A percentile compares a stretch with the other conserved stretches of the same genome.
These are phyloP conservation scores for Poecile montanus DNA, from an alignment of 2,797 vertebrate genomes.

Conservation along the genomic window DNA sequence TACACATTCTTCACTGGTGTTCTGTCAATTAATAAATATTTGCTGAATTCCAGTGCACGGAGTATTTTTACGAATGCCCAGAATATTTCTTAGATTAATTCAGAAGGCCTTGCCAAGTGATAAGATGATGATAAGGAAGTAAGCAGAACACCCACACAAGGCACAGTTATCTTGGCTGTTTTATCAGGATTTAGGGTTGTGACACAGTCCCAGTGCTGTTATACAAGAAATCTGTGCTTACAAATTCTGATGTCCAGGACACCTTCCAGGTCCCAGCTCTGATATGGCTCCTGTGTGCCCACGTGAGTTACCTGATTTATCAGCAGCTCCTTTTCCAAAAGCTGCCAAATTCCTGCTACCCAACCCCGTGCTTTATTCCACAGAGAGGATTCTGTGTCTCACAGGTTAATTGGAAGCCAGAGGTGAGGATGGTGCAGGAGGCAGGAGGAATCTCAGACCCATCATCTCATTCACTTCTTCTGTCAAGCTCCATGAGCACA, in stretches of 20 bases:
- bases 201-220: background rate
- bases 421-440: background rate
- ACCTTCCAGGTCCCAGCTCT: background rate
- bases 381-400: background rate
- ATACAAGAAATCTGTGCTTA: background rate
- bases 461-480: background rate
- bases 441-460: background rate
- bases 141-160: background rate
- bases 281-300: background rate
- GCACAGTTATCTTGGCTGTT: background rate
- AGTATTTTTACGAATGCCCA: slow-evolving; percentile 54
- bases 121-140: slow-evolving; percentile 44
- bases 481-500: background rate
- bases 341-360: background rate
- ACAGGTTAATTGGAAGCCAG: background rate
- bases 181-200: background rate
- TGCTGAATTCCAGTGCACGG: slow-evolving; percentile 16
- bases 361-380: background rate
- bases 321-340: background rate
- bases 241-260: background rate
- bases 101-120: slow-evolving; percentile 23
- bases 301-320: background rate
- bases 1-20: background rate
- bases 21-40: slow-evolving; percentile 48
- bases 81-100: slow-evolving; percentile 62